Evolutionary conservation across 2,888 invertebrate species (phyloP).

Genomic region (Pandemis corylana): DNA sequence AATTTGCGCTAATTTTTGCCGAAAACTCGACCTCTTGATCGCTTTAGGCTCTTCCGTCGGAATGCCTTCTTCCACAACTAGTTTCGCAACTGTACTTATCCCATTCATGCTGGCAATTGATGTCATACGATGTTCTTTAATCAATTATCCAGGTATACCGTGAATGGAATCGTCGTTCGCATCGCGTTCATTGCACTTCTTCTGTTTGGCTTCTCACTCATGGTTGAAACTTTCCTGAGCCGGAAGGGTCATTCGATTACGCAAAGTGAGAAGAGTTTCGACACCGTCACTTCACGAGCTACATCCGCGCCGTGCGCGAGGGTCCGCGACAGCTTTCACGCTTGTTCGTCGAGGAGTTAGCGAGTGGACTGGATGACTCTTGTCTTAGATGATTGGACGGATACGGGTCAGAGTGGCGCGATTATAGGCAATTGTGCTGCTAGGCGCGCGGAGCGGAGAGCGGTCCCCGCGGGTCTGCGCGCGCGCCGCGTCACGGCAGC

Average conservation of each 20-base stretch:
- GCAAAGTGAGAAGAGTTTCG: constrained; percentile 7
- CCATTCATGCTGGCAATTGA: constrained; percentile 73
- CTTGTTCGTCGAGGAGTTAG: constrained; percentile 57
- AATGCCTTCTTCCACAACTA: constrained; percentile 59
- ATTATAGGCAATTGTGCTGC: constrained; percentile 78
- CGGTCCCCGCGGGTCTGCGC: constrained; percentile 63
- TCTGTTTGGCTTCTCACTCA: constrained; percentile 2
- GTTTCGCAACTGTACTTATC: constrained; percentile 67
- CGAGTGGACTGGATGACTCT: constrained; percentile 70
- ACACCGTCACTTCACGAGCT: constrained; percentile 20
- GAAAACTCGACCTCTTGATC: constrained; percentile 61
- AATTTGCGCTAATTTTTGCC: constrained; percentile 79
- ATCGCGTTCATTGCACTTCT: constrained; percentile 22
- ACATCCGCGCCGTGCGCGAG: constrained; percentile 12
- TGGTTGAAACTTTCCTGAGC: constrained; percentile 2
- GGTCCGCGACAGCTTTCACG: constrained; percentile 42
- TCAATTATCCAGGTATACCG: constrained; percentile 56
- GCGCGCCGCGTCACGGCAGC: constrained; percentile 75
- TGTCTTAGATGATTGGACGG: constrained; percentile 81
- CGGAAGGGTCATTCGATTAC: constrained; percentile 25
- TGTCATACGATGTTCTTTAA: constrained; percentile 51
- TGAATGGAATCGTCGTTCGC: constrained; percentile 25
- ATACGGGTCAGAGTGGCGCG: constrained; percentile 80
- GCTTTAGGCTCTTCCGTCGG: constrained; percentile 65
- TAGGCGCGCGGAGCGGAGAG: constrained; percentile 66